Evolutionary conservation across 1,140 invertebrate species (phyloP).

Genomic region (Drosophila littoralis): DNA sequence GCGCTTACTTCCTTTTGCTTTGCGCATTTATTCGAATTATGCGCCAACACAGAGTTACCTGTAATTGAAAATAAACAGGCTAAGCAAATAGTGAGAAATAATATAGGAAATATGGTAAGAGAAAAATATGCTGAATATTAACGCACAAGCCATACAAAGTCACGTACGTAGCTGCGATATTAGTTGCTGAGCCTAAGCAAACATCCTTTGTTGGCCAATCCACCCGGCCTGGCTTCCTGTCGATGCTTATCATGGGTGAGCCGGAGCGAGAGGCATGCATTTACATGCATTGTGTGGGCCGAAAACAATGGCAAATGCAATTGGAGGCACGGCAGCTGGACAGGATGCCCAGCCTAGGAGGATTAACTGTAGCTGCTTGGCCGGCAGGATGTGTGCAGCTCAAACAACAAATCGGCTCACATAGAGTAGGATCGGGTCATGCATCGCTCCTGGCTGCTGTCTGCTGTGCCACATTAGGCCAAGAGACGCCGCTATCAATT

Average conservation of each 20-base stretch:
- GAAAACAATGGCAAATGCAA: conserved; percentile 51
- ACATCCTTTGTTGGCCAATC: conserved; percentile 75
- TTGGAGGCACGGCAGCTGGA: conserved; percentile 39
- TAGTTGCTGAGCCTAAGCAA: conserved; percentile 60
- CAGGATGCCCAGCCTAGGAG: conserved; percentile 42
- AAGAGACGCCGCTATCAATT: conserved; percentile 45
- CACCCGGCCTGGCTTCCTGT: conserved; percentile 62
- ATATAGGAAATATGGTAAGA: conserved; percentile 15
- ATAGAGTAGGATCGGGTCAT: not conserved
- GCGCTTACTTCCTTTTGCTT: conserved; percentile 55
- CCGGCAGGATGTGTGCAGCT: conserved; percentile 35
- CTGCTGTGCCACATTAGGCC: not conserved
- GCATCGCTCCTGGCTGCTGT: not conserved
- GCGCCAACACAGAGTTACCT: conserved; percentile 49
- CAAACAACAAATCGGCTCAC: conserved; percentile 21
- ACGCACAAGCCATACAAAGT: conserved; percentile 60
- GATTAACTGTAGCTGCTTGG: conserved; percentile 44
- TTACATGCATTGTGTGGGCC: conserved; percentile 44
- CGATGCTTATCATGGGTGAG: conserved; percentile 64
- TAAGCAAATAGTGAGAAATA: conserved; percentile 60
- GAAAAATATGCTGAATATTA: conserved; percentile 39
- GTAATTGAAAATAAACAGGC: conserved; percentile 75
- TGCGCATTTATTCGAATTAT: conserved; percentile 47
- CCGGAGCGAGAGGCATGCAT: conserved; percentile 17
- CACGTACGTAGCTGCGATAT: conserved; percentile 57